Conservation (phyloP, 2,888 invertebrate species). For the Hecatera dysodea region DNA sequence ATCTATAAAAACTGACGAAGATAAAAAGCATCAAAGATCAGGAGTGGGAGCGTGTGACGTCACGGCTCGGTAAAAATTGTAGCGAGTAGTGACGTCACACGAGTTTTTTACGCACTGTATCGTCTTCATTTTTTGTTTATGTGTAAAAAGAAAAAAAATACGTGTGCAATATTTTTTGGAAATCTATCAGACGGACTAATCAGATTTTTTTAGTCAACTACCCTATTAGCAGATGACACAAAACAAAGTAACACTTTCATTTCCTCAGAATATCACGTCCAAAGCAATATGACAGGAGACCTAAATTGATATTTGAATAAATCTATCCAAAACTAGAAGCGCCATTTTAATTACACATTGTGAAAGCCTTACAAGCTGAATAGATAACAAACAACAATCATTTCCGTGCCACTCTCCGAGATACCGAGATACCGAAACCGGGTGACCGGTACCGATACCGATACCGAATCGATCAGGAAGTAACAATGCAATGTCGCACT, state of each 20-base stretch:
- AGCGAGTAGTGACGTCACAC: too few species aligned
- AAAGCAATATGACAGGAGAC: neutral
- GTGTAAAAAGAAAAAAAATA: too few species aligned
- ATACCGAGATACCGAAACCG: slow-evolving; percentile 59
- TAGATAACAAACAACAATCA: slow-evolving; percentile 64
- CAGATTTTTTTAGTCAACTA: too few species aligned
- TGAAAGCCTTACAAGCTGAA: slow-evolving; percentile 61
- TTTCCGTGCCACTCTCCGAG: slow-evolving; percentile 64
- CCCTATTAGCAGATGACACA: neutral
- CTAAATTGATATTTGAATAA: slow-evolving; percentile 23
- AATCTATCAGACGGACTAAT: too few species aligned
- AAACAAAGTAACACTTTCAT: too few species aligned
- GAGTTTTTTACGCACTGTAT: too few species aligned
- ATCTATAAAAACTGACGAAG: too few species aligned
- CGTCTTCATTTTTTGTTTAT: too few species aligned
- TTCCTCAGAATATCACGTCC: neutral
- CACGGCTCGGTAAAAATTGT: too few species aligned
- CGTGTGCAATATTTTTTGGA: too few species aligned
- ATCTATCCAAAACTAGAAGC: slow-evolving; percentile 5
- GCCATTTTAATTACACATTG: slow-evolving; percentile 62
- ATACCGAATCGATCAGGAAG: slow-evolving; percentile 72
- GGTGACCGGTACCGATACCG: slow-evolving; percentile 68
- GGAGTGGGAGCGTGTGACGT: too few species aligned
- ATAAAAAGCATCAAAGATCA: too few species aligned
- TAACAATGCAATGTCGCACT: slow-evolving; percentile 75